A percentile compares a stretch with the other conserved stretches of the same genome.
Conservation (phyloP, 2,797 vertebrate species). For the Darevskia nairensis region DNA sequence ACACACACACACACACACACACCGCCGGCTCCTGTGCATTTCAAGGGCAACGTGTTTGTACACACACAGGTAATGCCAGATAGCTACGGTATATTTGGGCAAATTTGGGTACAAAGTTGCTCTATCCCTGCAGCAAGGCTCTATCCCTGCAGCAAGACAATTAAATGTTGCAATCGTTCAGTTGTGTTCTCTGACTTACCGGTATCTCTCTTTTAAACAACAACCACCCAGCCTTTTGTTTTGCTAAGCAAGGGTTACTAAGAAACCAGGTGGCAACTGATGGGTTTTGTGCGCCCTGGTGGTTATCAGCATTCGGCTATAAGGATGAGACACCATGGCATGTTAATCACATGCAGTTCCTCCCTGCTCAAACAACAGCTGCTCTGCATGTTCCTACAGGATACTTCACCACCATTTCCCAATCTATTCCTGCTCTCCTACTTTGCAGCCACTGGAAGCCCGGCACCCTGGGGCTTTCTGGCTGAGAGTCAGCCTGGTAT, state of each 20-base stretch:
- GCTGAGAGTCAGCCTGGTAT: too few relatives aligned
- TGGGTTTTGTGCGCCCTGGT: constrained; percentile 5
- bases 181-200: background rate
- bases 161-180: background rate
- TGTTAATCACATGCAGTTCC: background rate
- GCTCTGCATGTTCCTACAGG: background rate
- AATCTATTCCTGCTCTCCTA: too few relatives aligned
- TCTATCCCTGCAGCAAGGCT: background rate
- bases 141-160: background rate
- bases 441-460: too few relatives aligned
- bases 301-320: constrained; percentile 1
- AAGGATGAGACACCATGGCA: background rate
- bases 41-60: too few relatives aligned
- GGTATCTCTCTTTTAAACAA: background rate
- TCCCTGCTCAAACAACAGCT: background rate
- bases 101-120: background rate
- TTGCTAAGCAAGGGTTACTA: constrained; percentile 19
- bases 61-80: background rate
- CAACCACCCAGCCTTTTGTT: background rate
- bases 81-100: background rate
- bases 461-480: too few relatives aligned
- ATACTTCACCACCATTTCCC: too few relatives aligned
- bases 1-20: too few relatives aligned
- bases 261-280: constrained; percentile 15
- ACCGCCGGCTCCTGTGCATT: background rate